phyloP scores from a whole-genome alignment of 2,113 vertebrate species.

The Sapayoa aenigma region DNA sequence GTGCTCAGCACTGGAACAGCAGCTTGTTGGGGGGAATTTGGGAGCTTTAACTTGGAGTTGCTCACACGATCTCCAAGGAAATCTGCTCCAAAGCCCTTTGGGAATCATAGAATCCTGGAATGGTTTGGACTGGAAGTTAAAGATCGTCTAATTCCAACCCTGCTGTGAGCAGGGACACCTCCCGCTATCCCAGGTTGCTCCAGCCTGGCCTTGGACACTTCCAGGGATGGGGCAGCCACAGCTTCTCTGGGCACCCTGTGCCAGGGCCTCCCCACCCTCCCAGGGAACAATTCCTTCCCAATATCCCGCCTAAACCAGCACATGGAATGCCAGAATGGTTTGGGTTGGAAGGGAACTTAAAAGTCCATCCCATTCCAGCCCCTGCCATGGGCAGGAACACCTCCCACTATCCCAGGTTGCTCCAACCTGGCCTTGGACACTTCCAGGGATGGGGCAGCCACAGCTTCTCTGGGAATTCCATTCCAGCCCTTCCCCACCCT shows the following conservation, averaged over 20 bases:
- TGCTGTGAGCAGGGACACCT: background rate
- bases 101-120: background rate
- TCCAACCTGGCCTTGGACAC: background rate
- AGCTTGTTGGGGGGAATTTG: background rate
- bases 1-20: background rate
- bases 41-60: background rate
- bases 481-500: background rate
- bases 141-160: background rate
- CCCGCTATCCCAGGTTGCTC: background rate
- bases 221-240: background rate
- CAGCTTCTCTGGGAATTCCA: no score
- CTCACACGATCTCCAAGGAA: background rate
- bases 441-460: background rate
- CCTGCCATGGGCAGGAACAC: background rate
- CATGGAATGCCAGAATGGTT: no score
- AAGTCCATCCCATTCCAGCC: no score
- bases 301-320: no score
- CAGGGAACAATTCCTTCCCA: background rate
- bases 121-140: background rate
- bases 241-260: no score
- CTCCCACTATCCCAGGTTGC: background rate
- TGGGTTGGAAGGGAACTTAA: no score
- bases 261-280: background rate
- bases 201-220: background rate
- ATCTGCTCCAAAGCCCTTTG: background rate